Evolutionary conservation across 2,888 invertebrate species (phyloP).

Genomic region (Gastrophysa polygoni): DNA sequence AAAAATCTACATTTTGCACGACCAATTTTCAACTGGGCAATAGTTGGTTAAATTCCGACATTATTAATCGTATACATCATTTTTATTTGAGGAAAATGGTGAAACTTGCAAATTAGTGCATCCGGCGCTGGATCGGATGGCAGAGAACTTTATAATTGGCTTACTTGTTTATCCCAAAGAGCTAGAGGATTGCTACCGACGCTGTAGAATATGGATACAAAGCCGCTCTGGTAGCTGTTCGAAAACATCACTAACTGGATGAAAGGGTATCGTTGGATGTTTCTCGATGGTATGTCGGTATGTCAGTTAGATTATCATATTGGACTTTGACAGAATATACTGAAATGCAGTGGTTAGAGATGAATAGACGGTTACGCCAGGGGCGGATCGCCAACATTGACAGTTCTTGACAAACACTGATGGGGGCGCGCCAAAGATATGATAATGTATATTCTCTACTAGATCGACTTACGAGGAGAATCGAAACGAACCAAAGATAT

Average conservation of each 20-base stretch:
- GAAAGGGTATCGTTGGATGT: conserved; percentile 34
- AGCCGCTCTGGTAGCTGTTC: conserved; percentile 71
- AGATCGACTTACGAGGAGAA: too few relatives aligned
- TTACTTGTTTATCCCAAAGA: conserved; percentile 69
- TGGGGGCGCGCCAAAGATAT: too few relatives aligned
- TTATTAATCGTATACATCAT: background rate
- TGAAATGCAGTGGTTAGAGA: background rate
- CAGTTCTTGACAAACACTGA: too few relatives aligned
- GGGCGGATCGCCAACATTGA: too few relatives aligned
- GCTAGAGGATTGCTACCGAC: conserved; percentile 70
- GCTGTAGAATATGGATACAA: conserved; percentile 70
- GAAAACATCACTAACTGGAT: conserved; percentile 62
- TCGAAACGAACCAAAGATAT: too few relatives aligned
- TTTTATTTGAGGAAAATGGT: background rate
- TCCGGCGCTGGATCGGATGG: background rate
- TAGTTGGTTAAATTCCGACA: too few relatives aligned
- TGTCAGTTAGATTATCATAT: conserved; percentile 13
- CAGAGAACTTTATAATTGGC: conserved; percentile 14
- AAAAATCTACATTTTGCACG: too few relatives aligned
- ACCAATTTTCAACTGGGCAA: too few relatives aligned
- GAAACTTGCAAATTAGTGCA: background rate
- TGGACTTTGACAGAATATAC: background rate
- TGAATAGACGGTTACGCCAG: too few relatives aligned
- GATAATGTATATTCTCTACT: too few relatives aligned
- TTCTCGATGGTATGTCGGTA: conserved; percentile 13